Percentiles rank a stretch among this genome's conserved stretches.
These are phyloP conservation scores for Tipula confusa DNA, from an alignment of 2,888 invertebrate genomes.

Conservation along the genomic window DNA sequence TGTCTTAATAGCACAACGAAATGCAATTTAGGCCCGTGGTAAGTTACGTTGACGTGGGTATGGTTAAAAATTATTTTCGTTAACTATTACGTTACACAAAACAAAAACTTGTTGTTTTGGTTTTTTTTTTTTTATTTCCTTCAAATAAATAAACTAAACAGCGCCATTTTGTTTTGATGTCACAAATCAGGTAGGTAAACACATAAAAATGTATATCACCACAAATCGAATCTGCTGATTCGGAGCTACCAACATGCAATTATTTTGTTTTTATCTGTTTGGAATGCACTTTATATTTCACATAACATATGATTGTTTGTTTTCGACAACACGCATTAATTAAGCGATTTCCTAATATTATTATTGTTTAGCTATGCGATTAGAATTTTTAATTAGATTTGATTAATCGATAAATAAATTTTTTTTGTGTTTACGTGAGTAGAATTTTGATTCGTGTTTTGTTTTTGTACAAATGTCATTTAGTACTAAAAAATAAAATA, in stretches of 20 bases:
- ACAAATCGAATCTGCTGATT: background rate
- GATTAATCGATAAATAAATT: background rate
- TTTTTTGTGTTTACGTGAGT: background rate
- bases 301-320: background rate
- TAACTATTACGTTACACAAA: background rate
- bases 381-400: conserved; percentile 3
- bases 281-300: background rate
- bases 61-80: background rate
- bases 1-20: background rate
- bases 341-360: background rate
- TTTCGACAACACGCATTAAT: background rate
- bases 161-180: conserved; percentile 30
- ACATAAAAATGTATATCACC: conserved; percentile 26
- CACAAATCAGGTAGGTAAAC: conserved; percentile 16
- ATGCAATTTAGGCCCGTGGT: background rate
- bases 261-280: background rate
- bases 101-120: background rate
- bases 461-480: background rate
- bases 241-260: background rate
- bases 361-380: background rate
- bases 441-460: background rate
- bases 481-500: background rate
- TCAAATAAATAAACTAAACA: conserved; percentile 29
- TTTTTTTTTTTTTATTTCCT: background rate
- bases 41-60: background rate